Evolutionary conservation across 2,888 invertebrate genomes (phyloP).

Genomic region (Acrocera orbiculus): DNA sequence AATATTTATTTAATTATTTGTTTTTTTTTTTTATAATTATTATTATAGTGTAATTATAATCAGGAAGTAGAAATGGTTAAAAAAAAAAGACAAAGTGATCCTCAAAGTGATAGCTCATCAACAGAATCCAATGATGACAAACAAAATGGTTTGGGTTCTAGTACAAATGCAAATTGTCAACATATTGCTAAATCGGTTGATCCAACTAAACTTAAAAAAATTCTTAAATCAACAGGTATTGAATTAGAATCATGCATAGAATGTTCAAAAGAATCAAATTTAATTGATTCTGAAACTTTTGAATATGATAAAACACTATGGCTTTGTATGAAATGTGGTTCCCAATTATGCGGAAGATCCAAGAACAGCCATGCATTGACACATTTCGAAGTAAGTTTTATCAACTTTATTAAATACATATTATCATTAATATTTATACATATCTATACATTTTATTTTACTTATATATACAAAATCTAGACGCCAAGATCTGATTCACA

Average conservation of each 20-base stretch:
- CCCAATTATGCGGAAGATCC: constrained; percentile 53
- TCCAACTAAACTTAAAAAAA: constrained; percentile 39
- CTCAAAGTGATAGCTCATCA: constrained; percentile 44
- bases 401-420: neutral
- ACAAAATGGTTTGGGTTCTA: constrained; percentile 20
- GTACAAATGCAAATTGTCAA: constrained; percentile 34
- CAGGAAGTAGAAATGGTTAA: constrained; percentile 50
- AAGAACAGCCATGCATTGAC: constrained; percentile 51
- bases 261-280: constrained; percentile 34
- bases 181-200: constrained; percentile 55
- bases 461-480: constrained; percentile 12
- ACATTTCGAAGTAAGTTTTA: constrained; percentile 40
- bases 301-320: constrained; percentile 41
- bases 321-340: constrained; percentile 69
- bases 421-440: neutral
- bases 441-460: neutral
- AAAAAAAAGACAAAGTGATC: constrained; percentile 54
- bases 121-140: constrained; percentile 57
- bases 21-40: too few relatives aligned
- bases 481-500: constrained; percentile 62
- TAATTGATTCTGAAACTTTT: constrained; percentile 18
- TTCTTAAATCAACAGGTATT: constrained; percentile 36
- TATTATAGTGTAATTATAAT: too few relatives aligned
- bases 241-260: constrained; percentile 37
- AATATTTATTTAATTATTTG: too few relatives aligned